These are phyloP conservation scores for Elaphurus davidianus DNA, from an alignment of 2,113 vertebrate genomes.

Conservation along the genomic window DNA sequence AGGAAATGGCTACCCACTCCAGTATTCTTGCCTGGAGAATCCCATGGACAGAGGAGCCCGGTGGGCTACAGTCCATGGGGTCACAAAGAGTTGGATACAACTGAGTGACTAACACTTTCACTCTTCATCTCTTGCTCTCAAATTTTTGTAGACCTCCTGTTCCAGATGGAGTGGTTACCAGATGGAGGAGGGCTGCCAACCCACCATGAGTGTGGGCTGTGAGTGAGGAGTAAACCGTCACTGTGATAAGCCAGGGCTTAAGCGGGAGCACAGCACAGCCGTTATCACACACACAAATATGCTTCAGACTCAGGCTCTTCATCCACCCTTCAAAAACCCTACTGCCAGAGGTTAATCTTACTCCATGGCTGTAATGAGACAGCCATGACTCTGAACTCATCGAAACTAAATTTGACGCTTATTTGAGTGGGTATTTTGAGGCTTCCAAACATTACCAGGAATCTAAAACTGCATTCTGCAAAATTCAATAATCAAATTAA, in stretches of 20 bases:
- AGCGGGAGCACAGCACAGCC: accelerated
- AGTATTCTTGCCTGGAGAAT: not conserved
- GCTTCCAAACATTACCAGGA: not conserved
- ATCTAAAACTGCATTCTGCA: not conserved
- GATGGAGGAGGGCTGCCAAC: not conserved
- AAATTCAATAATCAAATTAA: not conserved
- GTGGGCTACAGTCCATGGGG: not conserved
- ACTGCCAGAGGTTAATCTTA: not conserved
- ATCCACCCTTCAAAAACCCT: not conserved
- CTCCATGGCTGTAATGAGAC: not conserved
- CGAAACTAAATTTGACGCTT: not conserved
- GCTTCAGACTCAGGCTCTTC: not conserved
- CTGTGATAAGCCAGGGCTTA: not conserved
- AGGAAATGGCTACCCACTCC: not conserved
- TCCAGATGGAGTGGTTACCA: not conserved
- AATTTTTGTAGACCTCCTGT: not conserved
- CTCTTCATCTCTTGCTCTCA: not conserved
- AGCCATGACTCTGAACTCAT: not conserved
- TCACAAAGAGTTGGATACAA: not conserved
- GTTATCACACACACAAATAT: not conserved
- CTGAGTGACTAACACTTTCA: not conserved
- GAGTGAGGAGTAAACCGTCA: not conserved
- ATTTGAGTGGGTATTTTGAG: not conserved
- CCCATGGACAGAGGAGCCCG: not conserved
- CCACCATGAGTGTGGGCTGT: not conserved